Evolutionary conservation across 1,140 invertebrate species (phyloP).

Genomic region (Bombus confusus): DNA sequence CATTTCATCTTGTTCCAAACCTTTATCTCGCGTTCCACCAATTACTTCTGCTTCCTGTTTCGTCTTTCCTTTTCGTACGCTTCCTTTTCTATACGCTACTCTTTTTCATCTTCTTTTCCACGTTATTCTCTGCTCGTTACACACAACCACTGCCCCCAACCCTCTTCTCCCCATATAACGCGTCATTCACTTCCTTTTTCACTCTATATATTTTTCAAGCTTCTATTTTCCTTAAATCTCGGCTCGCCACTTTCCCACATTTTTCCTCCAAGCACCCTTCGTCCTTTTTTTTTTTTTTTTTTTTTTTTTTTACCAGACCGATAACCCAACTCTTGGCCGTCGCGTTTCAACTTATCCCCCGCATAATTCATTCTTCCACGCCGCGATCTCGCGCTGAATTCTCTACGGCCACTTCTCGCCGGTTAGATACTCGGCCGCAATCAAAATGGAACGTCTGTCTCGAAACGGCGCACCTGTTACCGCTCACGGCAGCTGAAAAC

Average conservation of each 20-base stretch:
- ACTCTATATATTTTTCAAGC: neutral
- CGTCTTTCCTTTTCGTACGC: too few relatives aligned
- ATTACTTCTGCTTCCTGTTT: neutral
- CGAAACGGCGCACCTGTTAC: constrained; percentile 46
- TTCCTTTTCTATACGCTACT: neutral
- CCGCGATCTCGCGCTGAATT: neutral
- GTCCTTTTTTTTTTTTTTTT: neutral
- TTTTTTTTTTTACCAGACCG: neutral
- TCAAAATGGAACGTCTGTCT: constrained; percentile 36
- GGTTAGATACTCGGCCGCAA: neutral
- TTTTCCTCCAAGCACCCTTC: neutral
- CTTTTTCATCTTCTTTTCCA: neutral
- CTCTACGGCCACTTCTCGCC: constrained; percentile 4
- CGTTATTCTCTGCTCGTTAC: neutral
- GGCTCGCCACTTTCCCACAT: too few relatives aligned
- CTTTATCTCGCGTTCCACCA: too few relatives aligned
- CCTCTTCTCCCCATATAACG: neutral
- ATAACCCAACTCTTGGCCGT: neutral
- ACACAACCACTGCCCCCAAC: neutral
- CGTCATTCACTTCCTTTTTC: neutral
- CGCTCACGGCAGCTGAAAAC: constrained; percentile 30
- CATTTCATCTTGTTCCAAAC: neutral
- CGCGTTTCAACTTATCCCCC: constrained; percentile 1
- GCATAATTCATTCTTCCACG: constrained; percentile 26
- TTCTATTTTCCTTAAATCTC: neutral